Conservation (phyloP, 1,140 invertebrate species). For the Oreohelix idahoensis region DNA sequence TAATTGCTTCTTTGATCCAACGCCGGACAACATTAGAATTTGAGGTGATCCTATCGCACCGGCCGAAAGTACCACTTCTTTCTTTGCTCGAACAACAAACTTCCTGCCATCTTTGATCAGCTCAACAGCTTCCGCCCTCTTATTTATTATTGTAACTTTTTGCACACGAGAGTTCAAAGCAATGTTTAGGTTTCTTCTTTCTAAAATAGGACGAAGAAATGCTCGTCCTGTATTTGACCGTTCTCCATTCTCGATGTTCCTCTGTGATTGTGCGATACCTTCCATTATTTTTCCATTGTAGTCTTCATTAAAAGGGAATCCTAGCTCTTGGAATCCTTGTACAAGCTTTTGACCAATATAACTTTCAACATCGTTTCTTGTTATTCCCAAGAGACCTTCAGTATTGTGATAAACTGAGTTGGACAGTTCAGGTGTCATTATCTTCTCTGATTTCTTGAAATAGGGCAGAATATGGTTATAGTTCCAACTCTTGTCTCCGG, state of each 20-base stretch:
- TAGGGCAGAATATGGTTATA: slow-evolving; percentile 88
- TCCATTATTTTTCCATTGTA: neutral
- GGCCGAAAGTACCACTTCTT: slow-evolving; percentile 86
- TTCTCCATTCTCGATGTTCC: slow-evolving; percentile 93
- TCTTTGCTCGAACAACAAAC: slow-evolving; percentile 78
- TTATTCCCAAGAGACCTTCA: neutral
- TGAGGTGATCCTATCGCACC: slow-evolving; percentile 91
- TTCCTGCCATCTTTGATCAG: slow-evolving; percentile 68
- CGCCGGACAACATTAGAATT: slow-evolving; percentile 90
- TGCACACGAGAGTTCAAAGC: slow-evolving; percentile 49
- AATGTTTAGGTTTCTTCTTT: slow-evolving; percentile 59
- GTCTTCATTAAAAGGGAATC: slow-evolving; percentile 16
- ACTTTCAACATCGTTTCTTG: neutral
- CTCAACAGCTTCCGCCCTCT: slow-evolving; percentile 65
- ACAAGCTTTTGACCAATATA: neutral
- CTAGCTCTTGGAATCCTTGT: neutral
- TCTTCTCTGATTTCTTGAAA: slow-evolving; percentile 84
- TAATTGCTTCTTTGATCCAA: slow-evolving; percentile 79
- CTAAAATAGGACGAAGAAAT: slow-evolving; percentile 56
- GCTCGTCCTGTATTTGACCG: slow-evolving; percentile 62
- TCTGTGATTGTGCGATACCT: slow-evolving; percentile 83
- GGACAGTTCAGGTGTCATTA: slow-evolving; percentile 76
- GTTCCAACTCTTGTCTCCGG: slow-evolving; percentile 92
- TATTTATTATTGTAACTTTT: slow-evolving; percentile 66
- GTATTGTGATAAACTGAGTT: neutral